Base-by-base conservation (phyloP, 2,888 invertebrate genomes). In the Fragum sueziense region DNA sequence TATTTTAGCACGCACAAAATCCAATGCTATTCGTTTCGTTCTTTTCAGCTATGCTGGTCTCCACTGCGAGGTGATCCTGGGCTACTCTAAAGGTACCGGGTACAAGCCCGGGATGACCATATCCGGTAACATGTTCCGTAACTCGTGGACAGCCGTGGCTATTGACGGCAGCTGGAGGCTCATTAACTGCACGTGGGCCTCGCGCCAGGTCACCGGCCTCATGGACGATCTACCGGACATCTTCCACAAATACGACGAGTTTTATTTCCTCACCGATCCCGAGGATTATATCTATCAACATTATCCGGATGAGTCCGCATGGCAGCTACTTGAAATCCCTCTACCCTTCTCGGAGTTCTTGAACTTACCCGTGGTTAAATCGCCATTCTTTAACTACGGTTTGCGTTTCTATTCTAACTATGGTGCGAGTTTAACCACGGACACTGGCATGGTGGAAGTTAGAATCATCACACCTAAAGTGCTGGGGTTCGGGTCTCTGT, bases 151-250 rank as follows among this genome's bases (percentile, higher is more conserved):
- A 93, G 99, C 99, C 0, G 99, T 99, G 6, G 98, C 97, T 93
- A 97, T 99, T 27, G 99, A 99, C 0, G 98, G 99, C 0, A 97
- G 98, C 0, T 99, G 99, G 99, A 95, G 99, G 74, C 98, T 99
- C 93, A 98, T 99, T 20, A 99, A 99, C 94, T 99, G 99, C 94
- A 99, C 99, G 93, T 99, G 99, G 99, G 99, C 99, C 1, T 99
- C 99, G 0, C 94, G 99, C 74, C 99, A 90, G 70, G 90, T 91
- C 76, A 89, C 90, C 11, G 90, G 91, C 7, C 88, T 88, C 77
- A 89, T 88, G 70, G 90, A 91, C 61, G 86, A 88, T 70, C 80
- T 91, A 52, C 90, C 90, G 17, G 88, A 90, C 83, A 88, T 90
- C 70, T 90, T 89, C 75, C 87, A 91, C 82, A 91, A 91, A 80